Base-by-base conservation (phyloP, 2,797 vertebrate species). In the Apogon hyalosoma region DNA sequence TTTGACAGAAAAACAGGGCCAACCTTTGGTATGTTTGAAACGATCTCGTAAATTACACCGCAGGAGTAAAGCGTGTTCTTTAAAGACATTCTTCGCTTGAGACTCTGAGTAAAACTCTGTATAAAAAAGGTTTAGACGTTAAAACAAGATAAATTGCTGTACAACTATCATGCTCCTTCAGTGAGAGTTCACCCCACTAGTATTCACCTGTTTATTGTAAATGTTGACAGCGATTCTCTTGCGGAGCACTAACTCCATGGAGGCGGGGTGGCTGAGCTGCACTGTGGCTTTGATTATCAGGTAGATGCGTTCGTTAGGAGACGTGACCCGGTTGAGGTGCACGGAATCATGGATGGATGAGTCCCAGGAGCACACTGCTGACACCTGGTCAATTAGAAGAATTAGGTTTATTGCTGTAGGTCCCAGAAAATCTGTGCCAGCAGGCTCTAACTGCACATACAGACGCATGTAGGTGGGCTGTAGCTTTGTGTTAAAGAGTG, bases 1-100 rank as follows among this genome's bases (percentile, higher is more conserved):
- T 10, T 36, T 36, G 33, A 36, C 33, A 49, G 4, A 49, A 64
- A 19, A 14, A 42, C 1, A 12, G 7, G 50, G 31, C 6, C 11
- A 13, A 98, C 98, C 98, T 99, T 99, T 86, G 98, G 98, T 94
- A 99, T 95, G 87, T 99, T 99, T 79, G 98, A 99, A 42, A 99
- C 98, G 28, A 99, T 98, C 91, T 99, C 97, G 79, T 99, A 99
- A 42, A 93, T 96, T 62, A 99, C 96, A 58, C 97, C 96, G 57
- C 97, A 98, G 80, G 95, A 95, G 86, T 96, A 95, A 73, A 97
- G 91, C 8, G 95, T 90, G 79, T 98, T 98, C 91, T 97, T 99
- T 70, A 97, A 73, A 11, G 98, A 98, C 95, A 99, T 99, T 87
- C 96, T 94, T 84, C 97, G 96, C 91, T 98, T 99, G 77, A 99